Conservation (phyloP, 2,113 vertebrate genomes). For the Prunella fulvescens region DNA sequence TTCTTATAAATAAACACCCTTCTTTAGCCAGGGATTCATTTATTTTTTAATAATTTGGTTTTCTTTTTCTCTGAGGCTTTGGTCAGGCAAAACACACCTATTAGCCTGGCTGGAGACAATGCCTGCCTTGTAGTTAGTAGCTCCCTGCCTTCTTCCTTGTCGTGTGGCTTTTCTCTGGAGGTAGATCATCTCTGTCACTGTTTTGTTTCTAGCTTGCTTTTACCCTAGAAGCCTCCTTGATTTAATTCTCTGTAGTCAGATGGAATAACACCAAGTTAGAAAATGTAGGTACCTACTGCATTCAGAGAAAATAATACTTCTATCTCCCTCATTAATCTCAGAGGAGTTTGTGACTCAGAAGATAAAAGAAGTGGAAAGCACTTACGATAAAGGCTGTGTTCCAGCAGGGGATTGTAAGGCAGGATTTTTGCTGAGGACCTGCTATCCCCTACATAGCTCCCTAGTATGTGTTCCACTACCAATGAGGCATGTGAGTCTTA, state of each 20-base stretch:
- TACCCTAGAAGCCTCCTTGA: neutral
- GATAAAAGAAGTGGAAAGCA: neutral
- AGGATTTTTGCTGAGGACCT: neutral
- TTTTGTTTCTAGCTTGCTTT: slow-evolving; percentile 19
- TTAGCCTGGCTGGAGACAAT: neutral
- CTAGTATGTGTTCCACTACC: neutral
- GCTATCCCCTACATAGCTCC: neutral
- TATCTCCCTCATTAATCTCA: slow-evolving; percentile 2
- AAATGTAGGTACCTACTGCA: neutral
- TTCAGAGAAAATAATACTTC: neutral
- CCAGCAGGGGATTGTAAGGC: neutral
- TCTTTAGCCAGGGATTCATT: neutral
- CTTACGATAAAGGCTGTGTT: neutral
- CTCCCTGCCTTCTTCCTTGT: neutral
- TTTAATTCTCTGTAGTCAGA: neutral
- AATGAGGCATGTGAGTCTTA: neutral
- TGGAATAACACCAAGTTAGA: neutral
- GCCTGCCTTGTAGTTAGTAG: neutral
- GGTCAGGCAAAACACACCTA: neutral
- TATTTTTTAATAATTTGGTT: neutral
- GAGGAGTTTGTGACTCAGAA: neutral
- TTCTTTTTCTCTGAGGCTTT: neutral
- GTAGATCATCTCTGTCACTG: neutral
- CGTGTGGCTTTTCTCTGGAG: neutral
- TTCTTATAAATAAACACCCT: neutral